Base-by-base conservation (phyloP, 2,113 vertebrate genomes). In the Bufo gargarizans region DNA sequence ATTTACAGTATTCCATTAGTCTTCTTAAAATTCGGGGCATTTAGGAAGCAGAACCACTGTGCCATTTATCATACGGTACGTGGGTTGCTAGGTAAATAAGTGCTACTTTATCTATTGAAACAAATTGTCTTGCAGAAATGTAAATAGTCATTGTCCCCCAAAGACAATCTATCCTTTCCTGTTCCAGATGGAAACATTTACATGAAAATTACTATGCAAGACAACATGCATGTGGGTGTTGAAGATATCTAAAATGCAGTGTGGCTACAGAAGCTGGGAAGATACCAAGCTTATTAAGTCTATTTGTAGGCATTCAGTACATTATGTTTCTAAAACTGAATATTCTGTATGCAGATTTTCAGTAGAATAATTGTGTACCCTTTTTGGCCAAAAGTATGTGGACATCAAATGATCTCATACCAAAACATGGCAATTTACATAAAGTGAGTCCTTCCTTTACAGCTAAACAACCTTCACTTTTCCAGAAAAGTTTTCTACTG, bases 151-250 rank as follows among this genome's bases (percentile, higher is more conserved):
- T 74, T 74, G 47, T 74, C 47, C 47, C 45, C 47, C 71, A 6
- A 47, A 74, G 45, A 74, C 71, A 47, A 74, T 74, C 71, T 47
- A 74, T 74, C 71, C 69, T 71, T 71, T 43, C 69, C 69, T 43
- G 33, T 14, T 74, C 19, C 71, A 74, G 71, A 74, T 74, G 71
- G 71, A 74, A 74, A 74, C 71, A 74, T 74, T 74, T 74, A 74
- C 71, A 74, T 47, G 71, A 74, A 74, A 74, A 74, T 74, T 74
- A 19, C 71, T 74, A 74, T 47, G 43, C 71, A 74, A 47, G 43
- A 74, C 71, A 74, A 74, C 71, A 74, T 17, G 71, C 71, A 47
- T 43, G 71, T 74, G 71, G 71, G 71, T 47, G 71, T 74, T 47
- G 43, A 74, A 49, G 71, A 74, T 74, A 74, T 74, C 43, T 74